phyloP scores from a whole-genome alignment of 2,888 invertebrate genomes.

The Macaria liturata region DNA sequence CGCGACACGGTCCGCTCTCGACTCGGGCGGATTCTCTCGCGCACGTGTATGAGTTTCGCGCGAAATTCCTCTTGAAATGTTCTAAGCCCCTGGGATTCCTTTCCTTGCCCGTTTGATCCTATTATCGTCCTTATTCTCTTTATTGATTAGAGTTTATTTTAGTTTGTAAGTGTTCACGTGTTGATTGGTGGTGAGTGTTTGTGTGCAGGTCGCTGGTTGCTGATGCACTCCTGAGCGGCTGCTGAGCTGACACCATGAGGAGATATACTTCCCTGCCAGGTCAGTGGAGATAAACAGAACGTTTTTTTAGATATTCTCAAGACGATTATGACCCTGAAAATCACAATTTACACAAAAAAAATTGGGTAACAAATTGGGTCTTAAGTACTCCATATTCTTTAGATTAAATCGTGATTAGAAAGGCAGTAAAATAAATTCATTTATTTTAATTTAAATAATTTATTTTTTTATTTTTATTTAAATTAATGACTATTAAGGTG shows the following conservation, averaged over 20 bases:
- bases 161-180: slow-evolving; percentile 50
- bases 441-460: too few species aligned
- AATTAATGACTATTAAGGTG: too few species aligned
- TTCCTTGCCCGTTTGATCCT: slow-evolving; percentile 17
- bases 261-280: slow-evolving; percentile 72
- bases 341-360: too few species aligned
- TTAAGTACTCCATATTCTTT: too few species aligned
- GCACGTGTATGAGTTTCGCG: slow-evolving; percentile 66
- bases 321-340: too few species aligned
- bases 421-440: too few species aligned
- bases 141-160: slow-evolving; percentile 37
- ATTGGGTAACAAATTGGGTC: too few species aligned
- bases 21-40: slow-evolving; percentile 53
- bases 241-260: slow-evolving; percentile 54
- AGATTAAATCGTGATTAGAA: too few species aligned
- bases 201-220: slow-evolving; percentile 60
- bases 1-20: slow-evolving; percentile 69
- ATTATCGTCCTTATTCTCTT: slow-evolving; percentile 20
- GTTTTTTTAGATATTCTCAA: too few species aligned
- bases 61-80: slow-evolving; percentile 49
- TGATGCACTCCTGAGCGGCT: slow-evolving; percentile 59
- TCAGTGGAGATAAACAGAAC: slow-evolving; percentile 33
- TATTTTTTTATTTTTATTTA: too few species aligned
- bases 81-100: slow-evolving; percentile 36
- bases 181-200: slow-evolving; percentile 63